A percentile compares a stretch with the other conserved stretches of the same genome.
Evolutionary conservation across 2,888 invertebrate species (phyloP).

Genomic region (Aromia moschata): DNA sequence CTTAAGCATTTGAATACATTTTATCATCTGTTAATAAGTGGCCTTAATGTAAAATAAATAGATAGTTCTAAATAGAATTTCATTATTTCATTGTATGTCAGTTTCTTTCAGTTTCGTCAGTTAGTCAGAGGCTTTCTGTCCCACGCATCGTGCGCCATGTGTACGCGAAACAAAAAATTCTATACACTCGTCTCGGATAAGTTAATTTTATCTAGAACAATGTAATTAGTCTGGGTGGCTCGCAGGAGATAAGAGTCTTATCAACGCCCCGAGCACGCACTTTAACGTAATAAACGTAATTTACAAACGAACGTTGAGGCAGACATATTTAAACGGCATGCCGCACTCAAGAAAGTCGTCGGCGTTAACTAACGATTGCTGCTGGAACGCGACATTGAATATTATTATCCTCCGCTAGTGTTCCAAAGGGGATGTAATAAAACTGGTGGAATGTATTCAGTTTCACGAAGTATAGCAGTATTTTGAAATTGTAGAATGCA

Average conservation of each 20-base stretch:
- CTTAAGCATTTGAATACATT: too few species aligned
- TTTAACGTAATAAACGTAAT: conserved; percentile 58
- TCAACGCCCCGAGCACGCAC: conserved; percentile 57
- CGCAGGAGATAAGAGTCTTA: conserved; percentile 55
- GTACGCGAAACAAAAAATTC: conserved; percentile 15
- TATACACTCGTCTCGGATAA: conserved; percentile 54
- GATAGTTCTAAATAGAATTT: too few species aligned
- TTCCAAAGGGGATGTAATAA: conserved; percentile 25
- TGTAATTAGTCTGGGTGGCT: conserved; percentile 57
- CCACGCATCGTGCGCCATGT: too few species aligned
- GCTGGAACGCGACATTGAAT: conserved; percentile 30
- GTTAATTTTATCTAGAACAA: conserved; percentile 59
- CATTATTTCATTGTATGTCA: too few species aligned
- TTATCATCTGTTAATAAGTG: too few species aligned
- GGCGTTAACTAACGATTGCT: conserved; percentile 40
- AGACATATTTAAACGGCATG: conserved; percentile 50
- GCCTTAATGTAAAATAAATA: too few species aligned
- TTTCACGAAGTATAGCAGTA: too few species aligned
- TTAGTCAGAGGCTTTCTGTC: too few species aligned
- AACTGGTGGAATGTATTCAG: conserved; percentile 21
- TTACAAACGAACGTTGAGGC: conserved; percentile 54
- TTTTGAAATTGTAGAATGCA: too few species aligned
- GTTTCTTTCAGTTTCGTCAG: too few species aligned
- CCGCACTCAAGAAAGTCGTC: conserved; percentile 46
- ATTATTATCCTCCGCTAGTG: conserved; percentile 28